Base-by-base conservation (phyloP, 2,113 vertebrate species). In the Pardalotus punctatus region DNA sequence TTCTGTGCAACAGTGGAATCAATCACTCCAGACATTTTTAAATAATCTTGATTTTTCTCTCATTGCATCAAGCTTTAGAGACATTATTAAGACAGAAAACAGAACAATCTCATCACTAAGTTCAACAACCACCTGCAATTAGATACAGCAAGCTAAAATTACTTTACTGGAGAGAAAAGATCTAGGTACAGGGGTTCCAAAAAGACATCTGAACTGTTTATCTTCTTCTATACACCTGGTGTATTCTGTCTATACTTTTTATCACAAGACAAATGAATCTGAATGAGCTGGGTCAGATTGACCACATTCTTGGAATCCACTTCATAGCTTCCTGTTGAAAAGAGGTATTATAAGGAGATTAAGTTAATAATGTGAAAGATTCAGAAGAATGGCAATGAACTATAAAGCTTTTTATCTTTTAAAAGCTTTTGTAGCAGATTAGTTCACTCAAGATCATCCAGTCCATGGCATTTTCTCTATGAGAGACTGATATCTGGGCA, bases 71-170 rank as follows among this genome's bases (percentile, higher is more conserved):
- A 71, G 79, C 33, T 86, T 78, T 56, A 81, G 67, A 86, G 67
- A 43, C 5, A 70, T 85, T 83, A 27, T 62, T 83, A 85, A 60
- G 56, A 83, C 4, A 78, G 62, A 83, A 96, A 90, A 58, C 60
- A 96, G 92, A 90, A 28, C 71, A 74, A 86, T 56, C 40, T 74
- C 79, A 86, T 90, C 31, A 51, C 92, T 86, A 93, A 62, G 92
- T 88, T 92, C 82, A 94, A 80, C 56, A 92, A 78, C 70, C 70
- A 93, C 25, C 33, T 0, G 33, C 90, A 94, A 90, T 96, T 91
- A 96, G 94, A 96, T 95, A 88, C 81, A 90, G 88, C 43, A 73
- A 82, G 88, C 93, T 86, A 93, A 94, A 97, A 96, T 96, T 95
- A 94, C 92, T 56, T 93, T 93, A 90, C 76, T 90, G 92, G 60